Conservation (phyloP, 1,140 invertebrate species). For the Cecropterus lyciades region DNA sequence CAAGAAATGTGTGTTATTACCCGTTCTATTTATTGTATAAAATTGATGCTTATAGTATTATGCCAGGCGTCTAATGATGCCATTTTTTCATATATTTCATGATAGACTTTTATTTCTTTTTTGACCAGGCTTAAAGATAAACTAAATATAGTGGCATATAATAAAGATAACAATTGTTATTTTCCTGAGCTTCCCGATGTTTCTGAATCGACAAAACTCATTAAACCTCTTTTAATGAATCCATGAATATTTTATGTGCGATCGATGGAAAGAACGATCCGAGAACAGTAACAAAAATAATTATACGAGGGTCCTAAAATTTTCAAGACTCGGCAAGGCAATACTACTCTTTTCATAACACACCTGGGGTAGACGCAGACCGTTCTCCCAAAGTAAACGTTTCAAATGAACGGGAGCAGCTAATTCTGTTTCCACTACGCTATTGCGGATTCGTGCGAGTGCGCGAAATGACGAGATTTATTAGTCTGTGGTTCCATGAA, state of each 20-base stretch:
- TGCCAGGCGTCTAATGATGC: no score
- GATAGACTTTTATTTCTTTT: no score
- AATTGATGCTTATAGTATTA: no score
- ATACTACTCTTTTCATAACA: slow-evolving; percentile 2
- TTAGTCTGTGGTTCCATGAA: slow-evolving; percentile 34
- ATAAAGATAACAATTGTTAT: no score
- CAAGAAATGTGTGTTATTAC: no score
- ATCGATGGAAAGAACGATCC: background rate
- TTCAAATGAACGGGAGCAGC: slow-evolving; percentile 6
- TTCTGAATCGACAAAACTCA: background rate
- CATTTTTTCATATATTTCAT: no score
- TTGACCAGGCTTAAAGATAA: no score
- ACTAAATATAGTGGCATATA: no score
- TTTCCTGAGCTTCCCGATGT: no score
- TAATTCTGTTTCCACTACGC: slow-evolving; percentile 13
- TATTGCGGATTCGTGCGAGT: background rate
- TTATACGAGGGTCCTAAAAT: background rate
- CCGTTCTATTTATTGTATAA: no score
- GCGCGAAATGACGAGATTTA: slow-evolving; percentile 29
- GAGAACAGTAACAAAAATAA: no score
- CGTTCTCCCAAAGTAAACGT: slow-evolving; percentile 22
- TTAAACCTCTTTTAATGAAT: background rate
- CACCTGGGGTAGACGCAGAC: slow-evolving; percentile 1
- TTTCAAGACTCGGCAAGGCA: background rate
- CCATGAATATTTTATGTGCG: slow-evolving; percentile 7